A percentile compares a stretch with the other conserved stretches of the same genome.
Evolutionary conservation across 2,888 invertebrate genomes (phyloP).

Genomic region (Drosophila hamatofila): DNA sequence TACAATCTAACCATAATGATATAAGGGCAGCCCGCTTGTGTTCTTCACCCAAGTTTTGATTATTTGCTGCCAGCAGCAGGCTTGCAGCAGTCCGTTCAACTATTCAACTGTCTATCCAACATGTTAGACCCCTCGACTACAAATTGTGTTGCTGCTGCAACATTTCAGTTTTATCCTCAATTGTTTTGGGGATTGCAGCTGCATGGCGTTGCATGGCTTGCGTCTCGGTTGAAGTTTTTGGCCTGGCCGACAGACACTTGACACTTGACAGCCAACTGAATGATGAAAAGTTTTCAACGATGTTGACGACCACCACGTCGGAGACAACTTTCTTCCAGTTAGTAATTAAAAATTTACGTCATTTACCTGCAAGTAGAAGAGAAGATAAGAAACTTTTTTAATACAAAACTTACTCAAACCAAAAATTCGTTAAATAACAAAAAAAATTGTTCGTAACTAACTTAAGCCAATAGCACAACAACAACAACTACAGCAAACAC

Average conservation of each 20-base stretch:
- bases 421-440: conserved; percentile 18
- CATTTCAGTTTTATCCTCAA: conserved; percentile 30
- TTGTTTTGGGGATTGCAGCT: conserved; percentile 43
- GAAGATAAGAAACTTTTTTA: conserved; percentile 71
- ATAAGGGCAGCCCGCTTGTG: conserved; percentile 22
- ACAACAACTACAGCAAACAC: conserved; percentile 21
- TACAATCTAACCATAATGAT: conserved; percentile 36
- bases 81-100: conserved; percentile 14
- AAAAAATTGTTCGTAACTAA: conserved; percentile 61
- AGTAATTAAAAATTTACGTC: conserved; percentile 79
- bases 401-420: conserved; percentile 68
- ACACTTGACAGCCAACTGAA: conserved; percentile 73
- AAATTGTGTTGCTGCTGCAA: conserved; percentile 58
- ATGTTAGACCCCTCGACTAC: conserved; percentile 40
- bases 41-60: conserved; percentile 62
- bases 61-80: conserved; percentile 66
- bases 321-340: conserved; percentile 63
- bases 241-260: conserved; percentile 63
- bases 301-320: conserved; percentile 36
- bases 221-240: conserved; percentile 21
- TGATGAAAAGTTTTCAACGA: conserved; percentile 69
- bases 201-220: conserved; percentile 6
- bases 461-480: conserved; percentile 54
- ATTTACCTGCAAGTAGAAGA: conserved; percentile 77
- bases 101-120: conserved; percentile 21